Base-by-base conservation (phyloP, 2,888 invertebrate genomes). In the Sthenelais limicola region DNA sequence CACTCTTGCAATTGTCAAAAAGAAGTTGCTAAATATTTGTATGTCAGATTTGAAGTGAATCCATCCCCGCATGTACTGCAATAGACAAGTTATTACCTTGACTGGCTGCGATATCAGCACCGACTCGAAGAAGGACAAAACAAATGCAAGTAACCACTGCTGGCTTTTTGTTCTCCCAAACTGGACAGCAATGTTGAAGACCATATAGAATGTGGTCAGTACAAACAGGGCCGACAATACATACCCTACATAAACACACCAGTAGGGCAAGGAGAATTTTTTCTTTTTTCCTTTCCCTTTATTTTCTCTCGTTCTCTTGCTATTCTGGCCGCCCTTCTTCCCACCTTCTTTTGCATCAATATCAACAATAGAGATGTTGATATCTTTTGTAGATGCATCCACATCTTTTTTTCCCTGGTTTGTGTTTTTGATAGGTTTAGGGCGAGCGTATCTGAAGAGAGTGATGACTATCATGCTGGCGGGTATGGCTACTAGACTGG, bases 401-500 rank as follows among this genome's bases (percentile, higher is more conserved):
- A n/a, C n/a, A n/a, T n/a, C n/a, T n/a, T n/a, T n/a, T n/a, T n/a
- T n/a, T n/a, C n/a, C n/a, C n/a, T n/a, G n/a, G n/a, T n/a, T n/a
- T n/a, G n/a, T 24, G 30, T 32, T n/a, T 28, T 32, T 56, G 32
- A 32, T 18, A 21, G 52, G 51, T 18, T 38, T 68, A 38, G 47
- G 15, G 21, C 58, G 68, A 1, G 76, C 48, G 26, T 72, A 73
- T 32, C 74, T 62, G 56, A 80, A 80, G 26, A 80, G 48, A 2
- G 58, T 47, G 0, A 75, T 75, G 49, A 80, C 75, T 18, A 80
- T 70, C 21, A 80, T 35, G 68, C 75, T 78, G 52, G 76, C 69
- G 24, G 79, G 79, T 51, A 80, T 68, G 5, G 73, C 78, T n/a
- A 80, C 74, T 18, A 80, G 52, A 24, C 73, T 68, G 5, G 76